Evolutionary conservation across 2,797 vertebrate species (phyloP).

Genomic region (Vespertilio murinus): DNA sequence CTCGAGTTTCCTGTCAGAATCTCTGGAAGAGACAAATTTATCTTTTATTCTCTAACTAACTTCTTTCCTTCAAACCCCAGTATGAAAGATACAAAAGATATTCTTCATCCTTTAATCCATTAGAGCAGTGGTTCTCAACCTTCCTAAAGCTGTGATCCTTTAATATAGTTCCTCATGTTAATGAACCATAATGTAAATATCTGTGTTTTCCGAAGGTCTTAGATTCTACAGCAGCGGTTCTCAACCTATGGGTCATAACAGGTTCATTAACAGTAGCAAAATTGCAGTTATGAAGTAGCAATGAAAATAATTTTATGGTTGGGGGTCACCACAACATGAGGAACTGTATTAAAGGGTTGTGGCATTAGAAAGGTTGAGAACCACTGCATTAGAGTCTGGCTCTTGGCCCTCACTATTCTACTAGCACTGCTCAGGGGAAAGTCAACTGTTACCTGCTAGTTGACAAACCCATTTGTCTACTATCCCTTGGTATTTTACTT

Average conservation of each 20-base stretch:
- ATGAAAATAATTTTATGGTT: no score
- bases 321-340: no score
- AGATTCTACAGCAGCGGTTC: no score
- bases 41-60: not conserved
- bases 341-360: no score
- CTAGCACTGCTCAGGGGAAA: not conserved
- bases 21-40: not conserved
- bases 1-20: not conserved
- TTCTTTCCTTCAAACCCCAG: not conserved
- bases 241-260: no score
- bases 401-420: not conserved
- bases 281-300: no score
- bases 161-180: no score
- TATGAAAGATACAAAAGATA: not conserved
- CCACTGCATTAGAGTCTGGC: not conserved
- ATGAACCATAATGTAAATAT: no score
- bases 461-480: not conserved
- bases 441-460: not conserved
- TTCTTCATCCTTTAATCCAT: conserved; percentile 19
- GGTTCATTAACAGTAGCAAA: no score
- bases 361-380: no score
- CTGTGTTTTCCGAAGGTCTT: no score
- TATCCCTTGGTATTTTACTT: not conserved
- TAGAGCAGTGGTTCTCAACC: not conserved
- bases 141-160: no score